Evolutionary conservation across 2,113 vertebrate species (phyloP).

Genomic region (Athene cunicularia): DNA sequence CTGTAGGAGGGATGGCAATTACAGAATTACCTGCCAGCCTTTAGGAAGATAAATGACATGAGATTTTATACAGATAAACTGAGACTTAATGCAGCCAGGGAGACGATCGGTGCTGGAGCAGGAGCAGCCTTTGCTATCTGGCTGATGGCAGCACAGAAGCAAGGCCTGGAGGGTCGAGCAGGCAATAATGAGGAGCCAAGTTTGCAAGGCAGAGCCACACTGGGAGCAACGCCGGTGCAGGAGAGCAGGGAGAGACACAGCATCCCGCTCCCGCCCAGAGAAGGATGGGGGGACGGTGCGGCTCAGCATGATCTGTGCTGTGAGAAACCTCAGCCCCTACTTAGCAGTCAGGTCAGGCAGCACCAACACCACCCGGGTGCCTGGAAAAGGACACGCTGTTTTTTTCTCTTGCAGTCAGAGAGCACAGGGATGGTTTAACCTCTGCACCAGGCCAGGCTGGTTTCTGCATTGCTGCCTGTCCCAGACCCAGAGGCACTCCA

Average conservation of each 20-base stretch:
- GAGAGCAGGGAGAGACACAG: neutral
- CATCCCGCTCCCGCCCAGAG: rapidly evolving
- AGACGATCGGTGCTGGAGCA: rapidly evolving
- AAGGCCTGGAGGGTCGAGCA: neutral
- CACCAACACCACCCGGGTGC: rapidly evolving
- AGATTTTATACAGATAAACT: neutral
- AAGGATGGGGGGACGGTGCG: rapidly evolving
- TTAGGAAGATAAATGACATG: neutral
- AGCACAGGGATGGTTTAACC: neutral
- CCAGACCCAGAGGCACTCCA: neutral
- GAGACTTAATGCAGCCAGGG: neutral
- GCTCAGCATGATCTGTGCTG: neutral
- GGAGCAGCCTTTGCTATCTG: neutral
- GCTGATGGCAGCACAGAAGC: neutral
- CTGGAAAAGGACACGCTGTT: neutral
- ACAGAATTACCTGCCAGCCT: neutral
- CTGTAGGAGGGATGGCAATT: neutral
- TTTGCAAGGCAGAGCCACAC: neutral
- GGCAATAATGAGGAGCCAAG: neutral
- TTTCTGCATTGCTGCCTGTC: neutral
- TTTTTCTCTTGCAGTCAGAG: neutral
- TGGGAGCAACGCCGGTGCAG: rapidly evolving
- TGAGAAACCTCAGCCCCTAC: neutral
- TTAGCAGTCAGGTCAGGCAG: conserved; percentile 43
- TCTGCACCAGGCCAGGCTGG: neutral